Evolutionary conservation across 2,888 invertebrate species (phyloP), one percentile per base, ranked within the genome.

Genomic region (Agrochola lychnidis): DNA sequence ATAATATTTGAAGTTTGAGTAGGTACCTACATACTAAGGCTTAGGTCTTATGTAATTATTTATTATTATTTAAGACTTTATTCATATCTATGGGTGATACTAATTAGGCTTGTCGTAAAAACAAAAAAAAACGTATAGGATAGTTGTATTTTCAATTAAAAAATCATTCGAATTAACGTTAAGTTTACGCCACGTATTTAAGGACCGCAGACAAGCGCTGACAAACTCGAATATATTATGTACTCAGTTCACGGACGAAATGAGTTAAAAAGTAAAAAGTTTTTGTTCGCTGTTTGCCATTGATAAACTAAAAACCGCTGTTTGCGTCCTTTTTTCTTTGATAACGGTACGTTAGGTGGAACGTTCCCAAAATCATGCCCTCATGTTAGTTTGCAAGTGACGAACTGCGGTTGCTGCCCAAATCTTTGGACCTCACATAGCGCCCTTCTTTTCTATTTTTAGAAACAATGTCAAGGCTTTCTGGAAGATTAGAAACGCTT

Each of bases 401-500:
- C 25, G 48, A 76, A 64, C 70, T 79, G 73, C 61, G 71, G 69
- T 61, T 83, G 61, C 56, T 72, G 25, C 48, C 71, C 66, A 81
- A 81, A 79, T 81, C 79, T 83, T 78, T 85, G 69, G 69, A 67
- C 76, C 73, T 77, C 70, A 71, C 71, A 63, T 25, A 63, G 79
- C 78, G 77, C 80, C 76, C 69, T 73, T 76, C 64, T 74, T 74
- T 68, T 85, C 83, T 87, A 83, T 87, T 85, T 83, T 83, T 74
- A 80, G 85, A 85, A 86, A 87, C 78, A 87, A 83, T 87, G 87
- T 87, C 87, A 87, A 87, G 87, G 87, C 87, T 83, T 70, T 81
- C 77, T 87, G 81, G 77, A 76, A 83, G 83, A 87, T 87, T 87
- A 87, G 79, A 87, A 87, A 87, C 78, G 79, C 72, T 86, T 85